phyloP scores from a whole-genome alignment of 2,888 invertebrate species.

The Acronicta leporina region DNA sequence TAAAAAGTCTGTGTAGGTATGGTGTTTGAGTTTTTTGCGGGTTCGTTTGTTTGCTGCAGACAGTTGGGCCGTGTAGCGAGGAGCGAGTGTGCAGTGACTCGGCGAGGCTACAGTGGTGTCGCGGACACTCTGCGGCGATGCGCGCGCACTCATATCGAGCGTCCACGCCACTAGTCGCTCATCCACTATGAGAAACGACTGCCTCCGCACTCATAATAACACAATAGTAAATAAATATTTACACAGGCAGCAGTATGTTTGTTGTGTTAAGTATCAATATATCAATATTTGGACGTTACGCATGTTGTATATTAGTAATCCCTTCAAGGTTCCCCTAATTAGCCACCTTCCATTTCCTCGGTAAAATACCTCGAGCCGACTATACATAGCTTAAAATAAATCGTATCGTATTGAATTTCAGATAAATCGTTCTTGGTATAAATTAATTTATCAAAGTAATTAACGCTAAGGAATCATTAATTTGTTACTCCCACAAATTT shows the following conservation, averaged over 20 bases:
- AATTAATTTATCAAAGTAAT: constrained; percentile 9
- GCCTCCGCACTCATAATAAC: constrained; percentile 28
- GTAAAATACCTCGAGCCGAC: neutral
- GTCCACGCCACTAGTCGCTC: constrained; percentile 55
- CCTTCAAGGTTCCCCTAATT: neutral
- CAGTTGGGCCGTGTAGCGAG: constrained; percentile 20
- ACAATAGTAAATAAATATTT: constrained; percentile 34
- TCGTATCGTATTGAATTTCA: neutral
- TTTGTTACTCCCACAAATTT: constrained; percentile 13
- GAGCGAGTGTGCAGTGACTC: constrained; percentile 12
- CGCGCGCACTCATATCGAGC: constrained; percentile 83
- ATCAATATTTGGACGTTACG: neutral
- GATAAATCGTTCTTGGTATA: neutral
- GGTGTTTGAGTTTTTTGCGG: constrained; percentile 21
- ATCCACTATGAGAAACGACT: constrained; percentile 34
- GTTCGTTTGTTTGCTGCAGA: constrained; percentile 34
- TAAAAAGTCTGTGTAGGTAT: constrained; percentile 48
- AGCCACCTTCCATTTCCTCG: neutral
- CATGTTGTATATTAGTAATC: neutral
- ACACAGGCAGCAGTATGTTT: constrained; percentile 21
- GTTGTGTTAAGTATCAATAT: neutral
- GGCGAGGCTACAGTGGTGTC: constrained; percentile 38
- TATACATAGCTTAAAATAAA: neutral
- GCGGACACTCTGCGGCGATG: constrained; percentile 64
- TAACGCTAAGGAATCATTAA: constrained; percentile 3